Percentiles rank a stretch among this genome's conserved stretches.
Evolutionary conservation across 2,888 invertebrate genomes (phyloP).

Genomic region (Agrotis clavis): DNA sequence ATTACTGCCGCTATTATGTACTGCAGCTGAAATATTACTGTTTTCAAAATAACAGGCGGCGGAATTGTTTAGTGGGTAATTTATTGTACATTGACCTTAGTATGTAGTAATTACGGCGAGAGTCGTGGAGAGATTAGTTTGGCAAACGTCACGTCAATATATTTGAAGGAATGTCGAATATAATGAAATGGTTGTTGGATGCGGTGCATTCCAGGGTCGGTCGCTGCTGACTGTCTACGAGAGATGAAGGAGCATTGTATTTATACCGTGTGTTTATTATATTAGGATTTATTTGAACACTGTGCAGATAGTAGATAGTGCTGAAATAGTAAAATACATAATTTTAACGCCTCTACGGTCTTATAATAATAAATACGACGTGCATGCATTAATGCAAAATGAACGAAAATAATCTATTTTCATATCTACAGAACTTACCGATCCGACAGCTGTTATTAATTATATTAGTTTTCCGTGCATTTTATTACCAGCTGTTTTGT

Average conservation of each 20-base stretch:
- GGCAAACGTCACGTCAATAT: constrained; percentile 36
- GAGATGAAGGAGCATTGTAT: constrained; percentile 44
- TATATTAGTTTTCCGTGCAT: constrained; percentile 26
- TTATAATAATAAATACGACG: constrained; percentile 60
- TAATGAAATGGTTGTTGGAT: constrained; percentile 21
- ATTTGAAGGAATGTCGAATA: constrained; percentile 49
- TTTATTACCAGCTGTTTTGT: constrained; percentile 24
- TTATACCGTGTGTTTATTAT: constrained; percentile 49
- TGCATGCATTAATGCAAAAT: constrained; percentile 55
- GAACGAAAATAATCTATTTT: constrained; percentile 55
- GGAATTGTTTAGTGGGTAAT: constrained; percentile 54
- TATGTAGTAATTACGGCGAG: constrained; percentile 41
- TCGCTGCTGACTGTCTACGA: constrained; percentile 6
- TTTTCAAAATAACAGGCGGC: constrained; percentile 53
- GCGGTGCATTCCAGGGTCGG: constrained; percentile 35
- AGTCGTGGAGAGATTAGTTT: constrained; percentile 46
- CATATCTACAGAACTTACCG: constrained; percentile 25
- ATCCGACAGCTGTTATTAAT: constrained; percentile 37
- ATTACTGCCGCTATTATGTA: constrained; percentile 54
- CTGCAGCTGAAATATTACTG: constrained; percentile 51
- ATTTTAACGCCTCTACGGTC: constrained; percentile 50
- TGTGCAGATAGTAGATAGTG: constrained; percentile 59
- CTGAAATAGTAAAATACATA: constrained; percentile 54
- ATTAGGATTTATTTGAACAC: constrained; percentile 51
- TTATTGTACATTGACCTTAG: constrained; percentile 63